Base-by-base conservation (phyloP, 2,113 vertebrate species). In the Xenus cinereus region DNA sequence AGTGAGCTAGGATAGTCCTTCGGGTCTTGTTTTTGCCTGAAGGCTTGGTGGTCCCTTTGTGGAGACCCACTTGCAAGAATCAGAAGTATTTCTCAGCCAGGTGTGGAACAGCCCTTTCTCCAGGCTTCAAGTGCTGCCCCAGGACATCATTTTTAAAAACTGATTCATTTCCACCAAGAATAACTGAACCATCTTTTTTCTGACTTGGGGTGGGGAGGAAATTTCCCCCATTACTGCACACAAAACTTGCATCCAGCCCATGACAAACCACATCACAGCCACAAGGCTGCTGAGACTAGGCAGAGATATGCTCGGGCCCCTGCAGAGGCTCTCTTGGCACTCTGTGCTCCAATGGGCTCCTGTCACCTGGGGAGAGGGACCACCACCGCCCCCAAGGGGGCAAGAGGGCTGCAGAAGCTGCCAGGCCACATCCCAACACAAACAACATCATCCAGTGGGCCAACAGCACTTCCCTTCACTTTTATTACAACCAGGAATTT, bases 381-480 rank as follows among this genome's bases (percentile, higher is more conserved):
- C 19, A 64, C 15, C 16, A 19, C 48, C 1, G 3, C 14, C 63
- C 14, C 26, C 1, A 1, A 4, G 22, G 10, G 9, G n/a, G 19
- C n/a, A 76, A 46, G 24, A 60, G 51, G 45, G 14, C 53, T 76
- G 56, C 60, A 95, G 84, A 41, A 86, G 28, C 57, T 94, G 64
- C 59, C 68, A 41, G 45, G 33, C 14, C 21, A 37, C 15, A 76
- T 83, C 32, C 33, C 54, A 45, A 41, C 32, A 51, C 24, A 84
- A 79, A 43, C 21, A 53, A 12, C 27, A 67, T 39, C 22, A 56
- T 9, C 30, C 30, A 75, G 46, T 43, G 26, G 84, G 64, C 21
- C 69, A 64, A 43, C 43, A 63, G 53, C 50, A n/a, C 0, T 0
- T 75, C 27, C 22, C 30, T 53, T 85, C 1, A 0, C 23, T 84